Percentiles rank a stretch among this genome's conserved stretches.
Conservation (phyloP, 2,888 invertebrate genomes). For the Oligia fasciuncula region DNA sequence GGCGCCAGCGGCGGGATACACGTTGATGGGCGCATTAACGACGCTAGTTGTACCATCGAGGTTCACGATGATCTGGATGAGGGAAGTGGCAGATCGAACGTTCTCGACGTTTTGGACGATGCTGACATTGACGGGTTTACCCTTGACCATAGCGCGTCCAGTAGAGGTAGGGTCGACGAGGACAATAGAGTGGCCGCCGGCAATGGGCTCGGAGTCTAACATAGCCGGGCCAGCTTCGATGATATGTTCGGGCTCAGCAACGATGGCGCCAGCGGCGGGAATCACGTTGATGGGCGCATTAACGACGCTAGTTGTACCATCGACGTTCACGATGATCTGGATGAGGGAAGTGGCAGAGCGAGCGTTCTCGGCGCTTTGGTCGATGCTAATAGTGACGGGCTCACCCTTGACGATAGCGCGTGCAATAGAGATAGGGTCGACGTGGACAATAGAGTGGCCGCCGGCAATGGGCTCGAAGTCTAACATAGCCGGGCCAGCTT, state of each 20-base stretch:
- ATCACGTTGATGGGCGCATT: slow-evolving; percentile 39
- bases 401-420: slow-evolving; percentile 49
- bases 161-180: too few relatives aligned
- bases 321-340: slow-evolving; percentile 75
- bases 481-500: slow-evolving; percentile 62
- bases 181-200: too few relatives aligned
- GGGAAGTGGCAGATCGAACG: slow-evolving; percentile 36
- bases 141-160: too few relatives aligned
- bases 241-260: slow-evolving; percentile 19
- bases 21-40: slow-evolving; percentile 43
- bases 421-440: slow-evolving; percentile 47
- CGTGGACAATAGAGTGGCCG: slow-evolving; percentile 53
- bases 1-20: slow-evolving; percentile 6
- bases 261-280: slow-evolving; percentile 15
- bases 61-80: slow-evolving; percentile 76
- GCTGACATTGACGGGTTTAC: too few relatives aligned
- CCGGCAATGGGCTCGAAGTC: slow-evolving; percentile 55
- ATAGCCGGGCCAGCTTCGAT: slow-evolving; percentile 13
- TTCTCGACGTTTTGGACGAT: too few relatives aligned
- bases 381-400: too few relatives aligned
- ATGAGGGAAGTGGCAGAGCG: slow-evolving; percentile 57
- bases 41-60: slow-evolving; percentile 64
- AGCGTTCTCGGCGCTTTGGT: too few relatives aligned
- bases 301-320: slow-evolving; percentile 54
- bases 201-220: too few relatives aligned